Conservation (phyloP, 2,797 vertebrate genomes). For the Gadopsis marmoratus region DNA sequence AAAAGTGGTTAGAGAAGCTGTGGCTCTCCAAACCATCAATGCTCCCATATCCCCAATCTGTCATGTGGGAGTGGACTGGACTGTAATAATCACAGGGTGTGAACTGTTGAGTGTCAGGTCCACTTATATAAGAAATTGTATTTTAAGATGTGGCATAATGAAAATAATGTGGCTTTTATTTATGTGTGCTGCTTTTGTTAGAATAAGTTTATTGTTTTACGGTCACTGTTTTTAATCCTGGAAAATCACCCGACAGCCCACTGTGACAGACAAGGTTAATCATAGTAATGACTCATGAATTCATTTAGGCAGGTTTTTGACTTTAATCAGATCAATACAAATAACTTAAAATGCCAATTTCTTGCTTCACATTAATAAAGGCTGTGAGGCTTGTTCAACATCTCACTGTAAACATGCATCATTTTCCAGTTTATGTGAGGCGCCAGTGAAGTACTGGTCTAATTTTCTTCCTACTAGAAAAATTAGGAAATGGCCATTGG, state of each 20-base stretch:
- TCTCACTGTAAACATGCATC: constrained; percentile 35
- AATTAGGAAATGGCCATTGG: constrained; percentile 37
- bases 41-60: constrained; percentile 54
- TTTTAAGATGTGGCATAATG: constrained; percentile 24
- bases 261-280: constrained; percentile 40
- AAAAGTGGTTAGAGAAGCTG: constrained; percentile 59
- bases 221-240: constrained; percentile 14
- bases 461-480: constrained; percentile 53
- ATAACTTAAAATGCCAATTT: constrained; percentile 62
- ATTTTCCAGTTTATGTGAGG: constrained; percentile 36
- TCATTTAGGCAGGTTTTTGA: constrained; percentile 39
- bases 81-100: constrained; percentile 58
- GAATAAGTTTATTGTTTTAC: constrained; percentile 28
- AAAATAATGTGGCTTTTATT: not conserved
- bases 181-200: constrained; percentile 25
- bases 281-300: constrained; percentile 47
- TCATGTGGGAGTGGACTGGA: constrained; percentile 50
- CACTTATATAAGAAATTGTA: constrained; percentile 39
- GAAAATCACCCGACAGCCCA: constrained; percentile 14
- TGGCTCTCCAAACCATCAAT: constrained; percentile 41
- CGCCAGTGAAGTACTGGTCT: constrained; percentile 25
- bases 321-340: constrained; percentile 41
- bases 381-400: constrained; percentile 17
- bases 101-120: constrained; percentile 52
- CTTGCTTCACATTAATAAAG: constrained; percentile 55